Base-by-base conservation (phyloP, 2,888 invertebrate genomes). In the Acanthosepion lycidas region DNA sequence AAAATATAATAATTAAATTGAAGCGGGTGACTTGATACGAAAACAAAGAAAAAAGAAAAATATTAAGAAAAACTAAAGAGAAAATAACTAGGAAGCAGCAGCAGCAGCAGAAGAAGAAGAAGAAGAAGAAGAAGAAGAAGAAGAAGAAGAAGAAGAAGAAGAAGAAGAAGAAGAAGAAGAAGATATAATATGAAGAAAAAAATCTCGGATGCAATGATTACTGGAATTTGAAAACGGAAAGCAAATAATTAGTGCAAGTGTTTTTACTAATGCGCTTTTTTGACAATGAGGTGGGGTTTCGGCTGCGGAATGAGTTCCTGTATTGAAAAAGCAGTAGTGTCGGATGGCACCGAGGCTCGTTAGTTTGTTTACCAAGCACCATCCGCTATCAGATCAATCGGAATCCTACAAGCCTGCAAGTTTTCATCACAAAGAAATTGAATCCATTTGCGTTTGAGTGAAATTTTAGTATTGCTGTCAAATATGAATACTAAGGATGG, bases 371-470 rank as follows among this genome's bases (percentile, higher is more conserved):
- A 78, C n/a, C n/a, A 78, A 78, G 15, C n/a, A 78, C 78, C 78
- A 78, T 78, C 78, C 78, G 78, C 78, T 12, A 78, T 78, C 78
- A 78, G 78, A n/a, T 78, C 78, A 78, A n/a, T 78, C 78, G 78
- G 78, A 78, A 78, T 78, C n/a, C 78, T 78, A 78, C 4, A 15
- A 78, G 33, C 5, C 12, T 78, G 78, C n/a, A n/a, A 78, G 78
- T 78, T 78, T 78, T 78, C 78, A 78, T 78, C 78, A 78, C 78
- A 78, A 78, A 78, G n/a, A 78, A 78, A 78, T 78, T n/a, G 33
- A 78, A 78, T 78, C 78, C 78, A 78, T 9, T n/a, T 78, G n/a
- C 78, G 78, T 33, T 78, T 78, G 78, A 78, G 18, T 78, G 78
- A 78, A 78, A 78, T 78, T 78, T n/a, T 78, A 78, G n/a, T n/a